Base-by-base conservation (phyloP, 2,797 vertebrate genomes). In the Gobio occitaniae region DNA sequence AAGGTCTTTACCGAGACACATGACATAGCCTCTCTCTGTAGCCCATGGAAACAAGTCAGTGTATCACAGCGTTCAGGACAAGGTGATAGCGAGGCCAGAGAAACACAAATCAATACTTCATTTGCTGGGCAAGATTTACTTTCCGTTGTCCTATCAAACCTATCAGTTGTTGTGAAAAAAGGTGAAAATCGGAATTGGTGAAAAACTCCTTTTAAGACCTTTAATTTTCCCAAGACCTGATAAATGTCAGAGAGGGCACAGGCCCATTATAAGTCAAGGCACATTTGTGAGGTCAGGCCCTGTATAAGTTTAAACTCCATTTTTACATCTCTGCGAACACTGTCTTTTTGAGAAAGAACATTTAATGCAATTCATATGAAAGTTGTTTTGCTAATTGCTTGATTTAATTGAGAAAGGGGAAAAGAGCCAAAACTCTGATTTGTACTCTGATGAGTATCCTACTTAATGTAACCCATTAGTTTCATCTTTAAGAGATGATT, bases 101-200 rank as follows among this genome's bases (percentile, higher is more conserved):
- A 84, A 82, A 87, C 66, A 76, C 75, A 47, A 86, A 90, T 90
- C 89, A 90, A 90, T 90, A 90, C 89, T 89, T 90, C 86, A 90
- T 90, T 90, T 90, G 88, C 87, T 50, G 86, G 61, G 66, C 41
- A 83, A 88, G 88, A 90, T 89, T 86, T 88, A 84, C 78, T 88
- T 90, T 88, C 87, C 52, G 48, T 54, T 50, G 41, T 66, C 50
- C 86, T 87, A 87, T 87, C 88, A 89, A 87, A 89, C 85, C 85
- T 87, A 90, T 88, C 84, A 87, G 87, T 85, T 87, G 82, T 83
- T 50, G 78, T 54, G 61, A 4, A 72, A 80, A 88, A 87, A 85
- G 52, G 47, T 38, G 32, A 16, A 56, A 81, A 70, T 82, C 21
- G 41, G 80, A 81, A 86, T 87, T 61, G 50, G 29, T 82, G 80